A percentile compares a stretch with the other conserved stretches of the same genome.
These are phyloP conservation scores for Danio aesculapii DNA, from an alignment of 2,797 vertebrate species.

Conservation along the genomic window DNA sequence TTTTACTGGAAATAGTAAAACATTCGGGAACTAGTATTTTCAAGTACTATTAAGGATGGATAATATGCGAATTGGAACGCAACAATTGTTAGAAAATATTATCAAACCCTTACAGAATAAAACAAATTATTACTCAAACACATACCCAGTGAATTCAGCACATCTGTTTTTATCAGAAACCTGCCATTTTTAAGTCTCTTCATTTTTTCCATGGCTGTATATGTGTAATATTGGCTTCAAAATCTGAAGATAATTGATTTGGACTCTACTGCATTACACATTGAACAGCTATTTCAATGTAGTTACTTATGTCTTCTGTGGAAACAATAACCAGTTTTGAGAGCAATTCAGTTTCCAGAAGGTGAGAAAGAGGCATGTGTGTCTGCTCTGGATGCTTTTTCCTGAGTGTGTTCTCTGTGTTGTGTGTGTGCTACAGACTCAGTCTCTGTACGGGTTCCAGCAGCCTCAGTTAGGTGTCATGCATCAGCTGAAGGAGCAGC, in stretches of 20 bases:
- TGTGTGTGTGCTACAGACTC: slow-evolving; percentile 56
- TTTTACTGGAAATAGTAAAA: no score
- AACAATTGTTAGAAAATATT: no score
- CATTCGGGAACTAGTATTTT: no score
- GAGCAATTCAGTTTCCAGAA: neutral
- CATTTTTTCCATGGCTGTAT: no score
- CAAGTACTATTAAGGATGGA: no score
- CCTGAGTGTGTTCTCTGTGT: slow-evolving; percentile 36
- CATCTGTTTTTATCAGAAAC: no score
- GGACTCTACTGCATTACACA: neutral
- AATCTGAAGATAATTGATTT: neutral
- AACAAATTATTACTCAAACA: no score
- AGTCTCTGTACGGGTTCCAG: slow-evolving; percentile 80
- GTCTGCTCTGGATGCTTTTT: neutral
- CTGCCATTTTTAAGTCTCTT: no score
- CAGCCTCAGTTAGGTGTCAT: slow-evolving; percentile 85
- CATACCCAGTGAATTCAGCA: no score
- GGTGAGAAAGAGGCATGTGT: neutral
- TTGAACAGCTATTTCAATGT: neutral
- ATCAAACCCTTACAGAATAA: no score
- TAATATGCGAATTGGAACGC: no score
- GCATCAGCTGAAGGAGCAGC: slow-evolving; percentile 88
- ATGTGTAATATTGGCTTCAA: no score
- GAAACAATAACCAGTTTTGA: neutral
- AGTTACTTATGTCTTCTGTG: neutral